Evolutionary conservation across 2,797 vertebrate species (phyloP), one percentile per base, ranked within the genome.

Genomic region (Spinus pinus): DNA sequence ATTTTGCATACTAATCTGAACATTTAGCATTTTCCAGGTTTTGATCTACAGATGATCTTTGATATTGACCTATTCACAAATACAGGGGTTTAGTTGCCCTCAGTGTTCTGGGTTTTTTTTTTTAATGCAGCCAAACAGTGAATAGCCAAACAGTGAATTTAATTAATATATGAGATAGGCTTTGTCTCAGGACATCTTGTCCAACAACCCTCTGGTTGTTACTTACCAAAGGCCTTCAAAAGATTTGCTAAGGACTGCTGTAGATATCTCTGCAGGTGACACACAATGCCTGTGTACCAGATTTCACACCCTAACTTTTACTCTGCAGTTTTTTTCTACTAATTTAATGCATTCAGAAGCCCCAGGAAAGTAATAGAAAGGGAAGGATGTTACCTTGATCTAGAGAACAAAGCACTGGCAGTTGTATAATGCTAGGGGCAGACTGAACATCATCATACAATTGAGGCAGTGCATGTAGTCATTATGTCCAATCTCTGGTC

Each of bases 1-100:
- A 96, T 96, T 97, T 97, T 97, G 94, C 97, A 96, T 97, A 88
- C 84, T 97, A 96, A 97, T 97, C 87, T 94, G 86, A 95, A 82
- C 77, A 87, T 95, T 90, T 86, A 96, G 51, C 94, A 95, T 96
- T 97, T 97, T 96, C 96, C 91, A 96, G 64, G 95, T 97, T 98
- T 97, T 97, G 92, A 97, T 97, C 94, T 97, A 78, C 65, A 95
- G 64, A 83, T 94, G 83, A 96, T 97, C 95, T 96, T 71, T 35
- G 58, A 90, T 96, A 97, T 88, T 96, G 95, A 96, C 96, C 91
- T 97, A 50, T 88, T 91, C 86, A 79, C 0, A 0, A 78, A 89
- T 94, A 79, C 33, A 86, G 49, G 60, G 62, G 91, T 94, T 93
- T 81, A 62, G 35, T 78, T 96, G 90, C 95, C 93, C 71, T 97